Base-by-base conservation (phyloP, 2,113 vertebrate species). In the Chunga burmeisteri region DNA sequence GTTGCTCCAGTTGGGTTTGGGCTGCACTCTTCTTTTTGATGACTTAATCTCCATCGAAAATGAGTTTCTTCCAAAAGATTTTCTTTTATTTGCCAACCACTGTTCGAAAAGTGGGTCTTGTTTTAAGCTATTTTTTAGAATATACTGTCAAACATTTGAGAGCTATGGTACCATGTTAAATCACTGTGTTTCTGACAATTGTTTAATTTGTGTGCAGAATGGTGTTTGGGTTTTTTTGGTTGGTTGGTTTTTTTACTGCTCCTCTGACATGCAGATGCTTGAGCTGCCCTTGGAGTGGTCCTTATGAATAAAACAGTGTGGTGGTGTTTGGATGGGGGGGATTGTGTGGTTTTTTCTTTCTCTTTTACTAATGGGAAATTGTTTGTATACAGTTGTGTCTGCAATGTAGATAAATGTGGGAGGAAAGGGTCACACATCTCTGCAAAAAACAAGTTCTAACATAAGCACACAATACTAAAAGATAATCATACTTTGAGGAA, bases 281-380 rank as follows among this genome's bases (percentile, higher is more conserved):
- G 34, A 62, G 38, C 32, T 86, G 61, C 38, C 55, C 23, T 88
- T 11, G 1, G 2, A 23, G 46, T 52, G 46, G 16, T 85, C 81
- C 22, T 59, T 75, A 25, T 2, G 26, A 67, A 63, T 50, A 26
- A 49, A 49, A n/a, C 20, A 10, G 11, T 32, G 23, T 65, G 52
- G 19, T 63, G 47, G 20, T 50, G 47, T 61, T 87, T 62, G 7
- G 7, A 1, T 47, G n/a, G 30, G 55, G 12, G 16, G 17, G 70
- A 12, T 3, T 46, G 6, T 52, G 46, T 56, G 3, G 0, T 12
- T 53, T 55, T 80, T 56, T 10, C 6, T 46, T 71, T 63, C 0
- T 6, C 25, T 89, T 86, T 92, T 77, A 42, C 9, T 82, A 30
- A 38, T 30, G 16, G 10, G 18, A 17, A 79, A n/a, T 65, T 75